Evolutionary conservation across 2,888 invertebrate genomes (phyloP).

Genomic region (Rosalia funebris): DNA sequence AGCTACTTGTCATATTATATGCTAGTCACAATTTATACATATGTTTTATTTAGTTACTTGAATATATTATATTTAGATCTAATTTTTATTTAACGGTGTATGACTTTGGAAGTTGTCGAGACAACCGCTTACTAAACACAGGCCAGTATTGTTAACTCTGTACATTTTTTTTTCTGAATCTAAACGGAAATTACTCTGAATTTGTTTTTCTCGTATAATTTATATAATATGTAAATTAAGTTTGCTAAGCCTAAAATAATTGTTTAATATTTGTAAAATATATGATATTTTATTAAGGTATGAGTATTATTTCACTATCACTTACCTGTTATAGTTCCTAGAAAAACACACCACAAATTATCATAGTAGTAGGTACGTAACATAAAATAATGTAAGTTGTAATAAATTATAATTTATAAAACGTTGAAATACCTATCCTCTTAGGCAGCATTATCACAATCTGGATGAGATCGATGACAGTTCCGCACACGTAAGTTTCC

Average conservation of each 20-base stretch:
- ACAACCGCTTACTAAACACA: slow-evolving; percentile 30
- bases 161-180: slow-evolving; percentile 10
- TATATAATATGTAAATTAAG: slow-evolving; percentile 27
- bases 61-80: slow-evolving; percentile 14
- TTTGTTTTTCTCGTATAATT: slow-evolving; percentile 22
- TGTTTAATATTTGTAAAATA: slow-evolving; percentile 27
- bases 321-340: background rate
- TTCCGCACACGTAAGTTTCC: too few relatives aligned
- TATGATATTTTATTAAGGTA: slow-evolving; percentile 22
- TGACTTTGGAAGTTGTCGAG: slow-evolving; percentile 21
- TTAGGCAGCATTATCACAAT: too few relatives aligned
- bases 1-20: slow-evolving; percentile 38
- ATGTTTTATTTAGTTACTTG: slow-evolving; percentile 15
- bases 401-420: background rate
- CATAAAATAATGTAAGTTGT: background rate
- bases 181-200: slow-evolving; percentile 6
- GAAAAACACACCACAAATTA: background rate
- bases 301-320: background rate
- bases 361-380: background rate
- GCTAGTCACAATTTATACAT: slow-evolving; percentile 40
- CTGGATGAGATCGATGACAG: too few relatives aligned
- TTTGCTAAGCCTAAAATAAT: slow-evolving; percentile 32
- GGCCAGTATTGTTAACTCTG: slow-evolving; percentile 40
- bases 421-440: too few relatives aligned
- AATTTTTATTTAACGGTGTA: background rate